Base-by-base conservation (phyloP, 2,797 vertebrate genomes). In the Jordanella pulchra region DNA sequence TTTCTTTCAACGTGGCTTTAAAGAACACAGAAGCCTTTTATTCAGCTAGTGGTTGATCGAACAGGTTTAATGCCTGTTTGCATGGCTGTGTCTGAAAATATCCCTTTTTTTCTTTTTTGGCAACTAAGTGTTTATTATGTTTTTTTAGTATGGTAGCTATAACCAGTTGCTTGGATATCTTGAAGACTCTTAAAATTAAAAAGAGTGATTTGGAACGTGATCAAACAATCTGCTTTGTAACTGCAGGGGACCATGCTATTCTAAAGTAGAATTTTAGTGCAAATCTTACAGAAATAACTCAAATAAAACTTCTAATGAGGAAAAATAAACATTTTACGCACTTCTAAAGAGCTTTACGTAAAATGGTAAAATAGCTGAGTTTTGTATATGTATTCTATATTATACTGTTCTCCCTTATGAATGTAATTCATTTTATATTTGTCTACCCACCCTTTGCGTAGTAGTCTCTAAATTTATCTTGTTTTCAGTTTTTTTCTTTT, bases 41-140 rank as follows among this genome's bases (percentile, higher is more conserved):
- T 77, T 83, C 44, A 28, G 67, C 64, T 79, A 72, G 78, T 77
- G 76, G 66, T 55, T 32, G 74, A 56, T 47, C 50, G 42, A 58
- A 48, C 7, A 28, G 54, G 54, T 7, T 65, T 44, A 60, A 65
- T 48, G 60, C 58, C 73, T 47, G 30, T 73, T 1, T 65, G 27
- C 65, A 1, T 28, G 50, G 56, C 56, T 63, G 69, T 75, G 73
- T 71, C 69, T 69, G 65, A 35, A 77, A 79, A 78, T 79, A 84
- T 89, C 21, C 21, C 45, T 64, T 75, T 60, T 78, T 67, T 63
- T 67, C 63, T n/a, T 66, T 50, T 35, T 82, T 55, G 71, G 69
- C 75, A 85, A 88, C 74, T 79, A 53, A 71, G 72, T 77, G 28
- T 11, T 89, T 89, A 86, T 80, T 89, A 83, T 87, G 81, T 86